Percentiles rank a stretch among this genome's conserved stretches.
These are phyloP conservation scores for Cinara cedri DNA, from an alignment of 2,888 invertebrate genomes.

Conservation along the genomic window DNA sequence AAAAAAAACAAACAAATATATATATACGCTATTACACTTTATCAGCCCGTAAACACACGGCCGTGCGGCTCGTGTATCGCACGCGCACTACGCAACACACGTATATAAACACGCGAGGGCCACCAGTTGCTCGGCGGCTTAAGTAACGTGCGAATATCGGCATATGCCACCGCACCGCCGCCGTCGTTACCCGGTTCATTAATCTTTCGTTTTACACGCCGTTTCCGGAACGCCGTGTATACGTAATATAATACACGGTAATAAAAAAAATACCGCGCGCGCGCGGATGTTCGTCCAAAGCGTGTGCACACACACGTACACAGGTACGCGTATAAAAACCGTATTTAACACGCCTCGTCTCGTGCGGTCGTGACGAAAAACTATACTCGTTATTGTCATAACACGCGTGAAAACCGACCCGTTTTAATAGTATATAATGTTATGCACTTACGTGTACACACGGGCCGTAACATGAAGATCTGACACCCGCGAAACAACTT, in stretches of 20 bases:
- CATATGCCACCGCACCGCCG: too few species aligned
- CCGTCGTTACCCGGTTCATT: conserved; percentile 52
- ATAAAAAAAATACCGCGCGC: neutral
- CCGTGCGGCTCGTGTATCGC: too few species aligned
- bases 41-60: conserved; percentile 36
- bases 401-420: conserved; percentile 40
- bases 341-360: conserved; percentile 16
- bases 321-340: too few species aligned
- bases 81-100: neutral
- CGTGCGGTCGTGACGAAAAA: conserved; percentile 1
- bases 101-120: neutral
- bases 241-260: conserved; percentile 1
- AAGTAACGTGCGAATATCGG: conserved; percentile 56
- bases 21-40: conserved; percentile 5
- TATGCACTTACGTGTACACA: neutral
- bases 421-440: too few species aligned
- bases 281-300: neutral
- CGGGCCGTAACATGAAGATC: too few species aligned
- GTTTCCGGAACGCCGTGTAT: neutral
- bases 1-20: too few species aligned
- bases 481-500: too few species aligned
- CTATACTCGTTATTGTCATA: neutral
- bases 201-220: conserved; percentile 52
- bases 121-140: conserved; percentile 55
- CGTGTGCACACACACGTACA: neutral